Evolutionary conservation across 2,797 vertebrate genomes (phyloP), one percentile per base, ranked within the genome.

Genomic region (Xenentodon cancila): DNA sequence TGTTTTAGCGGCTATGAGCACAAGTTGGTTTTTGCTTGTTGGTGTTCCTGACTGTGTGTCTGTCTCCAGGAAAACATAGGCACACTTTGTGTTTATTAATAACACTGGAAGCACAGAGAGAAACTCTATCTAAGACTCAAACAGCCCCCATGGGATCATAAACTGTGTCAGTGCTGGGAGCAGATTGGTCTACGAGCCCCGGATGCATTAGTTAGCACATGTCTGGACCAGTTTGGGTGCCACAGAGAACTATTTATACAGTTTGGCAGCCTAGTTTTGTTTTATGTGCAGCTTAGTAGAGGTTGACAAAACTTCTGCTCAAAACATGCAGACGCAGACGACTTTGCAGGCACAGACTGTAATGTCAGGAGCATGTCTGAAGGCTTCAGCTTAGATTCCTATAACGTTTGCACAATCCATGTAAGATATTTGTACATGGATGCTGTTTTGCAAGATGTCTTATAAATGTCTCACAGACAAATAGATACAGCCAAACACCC

Each of bases 21-120:
- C 56, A 1, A 57, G 62, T 68, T 64, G 43, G 53, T 61, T 58
- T 51, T 13, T 50, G 59, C 34, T 54, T 63, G 20, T 30, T 66
- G 58, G 56, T 74, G 63, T 61, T 51, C 53, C 59, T 46, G 65
- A 64, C 55, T 27, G 44, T 77, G 52, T 62, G 72, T 73, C 58
- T 74, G 79, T 84, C 78, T 85, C 77, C 58, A 85, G 62, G 64
- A 88, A 88, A 88, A 89, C 84, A 90, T 64, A 81, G 60, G 46
- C 56, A 54, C 64, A 87, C 70, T 89, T 87, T 84, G 75, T 86
- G 80, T 80, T 80, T 92, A 92, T 92, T 89, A 91, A 92, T 93
- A 93, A 86, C 88, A 68, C 72, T 40, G 22, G 55, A 79, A 66
- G 73, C 77, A 70, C 52, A 13, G 46, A 47, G 54, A 58, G 89